phyloP scores from a whole-genome alignment of 2,888 invertebrate genomes.

The Galeruca laticollis region DNA sequence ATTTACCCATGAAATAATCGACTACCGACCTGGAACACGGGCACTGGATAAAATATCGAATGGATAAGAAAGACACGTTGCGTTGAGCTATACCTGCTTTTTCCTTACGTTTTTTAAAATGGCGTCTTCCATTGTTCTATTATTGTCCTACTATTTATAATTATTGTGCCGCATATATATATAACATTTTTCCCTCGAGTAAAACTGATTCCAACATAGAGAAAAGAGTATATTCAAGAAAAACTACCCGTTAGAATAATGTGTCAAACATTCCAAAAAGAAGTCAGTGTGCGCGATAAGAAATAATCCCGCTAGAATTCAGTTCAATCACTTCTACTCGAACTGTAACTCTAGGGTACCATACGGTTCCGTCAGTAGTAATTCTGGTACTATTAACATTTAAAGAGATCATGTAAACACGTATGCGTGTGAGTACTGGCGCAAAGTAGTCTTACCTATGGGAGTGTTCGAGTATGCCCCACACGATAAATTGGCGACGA shows the following conservation, averaged over 20 bases:
- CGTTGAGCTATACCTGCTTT: too few relatives aligned
- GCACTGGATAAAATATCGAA: too few relatives aligned
- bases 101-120: too few relatives aligned
- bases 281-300: conserved; percentile 15
- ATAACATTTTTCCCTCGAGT: too few relatives aligned
- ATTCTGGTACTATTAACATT: conserved; percentile 42
- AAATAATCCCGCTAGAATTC: conserved; percentile 19
- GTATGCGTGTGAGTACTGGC: conserved; percentile 47
- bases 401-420: conserved; percentile 51
- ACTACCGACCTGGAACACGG: too few relatives aligned
- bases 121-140: too few relatives aligned
- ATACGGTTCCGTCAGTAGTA: conserved; percentile 23
- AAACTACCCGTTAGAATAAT: conserved; percentile 1
- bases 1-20: too few relatives aligned
- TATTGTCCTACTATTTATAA: too few relatives aligned
- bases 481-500: conserved; percentile 53
- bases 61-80: too few relatives aligned
- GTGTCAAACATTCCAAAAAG: conserved; percentile 15
- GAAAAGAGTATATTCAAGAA: background rate
- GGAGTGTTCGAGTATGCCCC: conserved; percentile 53
- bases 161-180: too few relatives aligned
- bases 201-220: background rate
- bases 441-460: conserved; percentile 46
- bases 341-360: conserved; percentile 25
- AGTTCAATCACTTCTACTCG: conserved; percentile 21